Evolutionary conservation across 2,113 vertebrate genomes (phyloP).

Genomic region (Smithornis capensis): DNA sequence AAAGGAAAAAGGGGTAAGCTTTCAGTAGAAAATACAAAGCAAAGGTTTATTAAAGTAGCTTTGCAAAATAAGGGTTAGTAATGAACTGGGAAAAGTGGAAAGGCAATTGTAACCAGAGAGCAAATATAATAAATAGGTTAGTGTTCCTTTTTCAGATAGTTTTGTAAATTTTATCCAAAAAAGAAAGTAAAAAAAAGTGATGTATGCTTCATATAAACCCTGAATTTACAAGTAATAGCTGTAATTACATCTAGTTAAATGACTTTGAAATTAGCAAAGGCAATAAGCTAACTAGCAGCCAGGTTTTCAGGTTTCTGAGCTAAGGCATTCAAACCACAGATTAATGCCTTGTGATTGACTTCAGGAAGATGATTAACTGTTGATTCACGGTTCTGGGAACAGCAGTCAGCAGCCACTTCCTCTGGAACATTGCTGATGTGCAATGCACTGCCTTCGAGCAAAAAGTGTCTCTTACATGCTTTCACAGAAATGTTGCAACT

Average conservation of each 20-base stretch:
- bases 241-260: background rate
- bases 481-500: background rate
- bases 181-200: background rate
- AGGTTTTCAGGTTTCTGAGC: background rate
- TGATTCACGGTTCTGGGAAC: background rate
- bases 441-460: background rate
- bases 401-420: constrained; percentile 17
- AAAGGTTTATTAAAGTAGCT: background rate
- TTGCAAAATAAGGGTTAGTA: background rate
- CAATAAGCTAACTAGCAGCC: background rate
- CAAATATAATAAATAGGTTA: background rate
- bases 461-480: background rate
- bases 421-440: background rate
- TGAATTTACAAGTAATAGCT: background rate
- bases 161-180: background rate
- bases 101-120: background rate
- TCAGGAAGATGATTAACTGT: constrained; percentile 1
- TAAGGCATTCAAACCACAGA: background rate
- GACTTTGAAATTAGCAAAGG: background rate
- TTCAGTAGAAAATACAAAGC: background rate
- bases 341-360: constrained; percentile 32
- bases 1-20: background rate
- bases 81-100: background rate
- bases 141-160: background rate
- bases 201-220: background rate